A percentile compares a stretch with the other conserved stretches of the same genome.
These are phyloP conservation scores for Mirounga angustirostris DNA, from an alignment of 2,113 vertebrate species.

Conservation along the genomic window DNA sequence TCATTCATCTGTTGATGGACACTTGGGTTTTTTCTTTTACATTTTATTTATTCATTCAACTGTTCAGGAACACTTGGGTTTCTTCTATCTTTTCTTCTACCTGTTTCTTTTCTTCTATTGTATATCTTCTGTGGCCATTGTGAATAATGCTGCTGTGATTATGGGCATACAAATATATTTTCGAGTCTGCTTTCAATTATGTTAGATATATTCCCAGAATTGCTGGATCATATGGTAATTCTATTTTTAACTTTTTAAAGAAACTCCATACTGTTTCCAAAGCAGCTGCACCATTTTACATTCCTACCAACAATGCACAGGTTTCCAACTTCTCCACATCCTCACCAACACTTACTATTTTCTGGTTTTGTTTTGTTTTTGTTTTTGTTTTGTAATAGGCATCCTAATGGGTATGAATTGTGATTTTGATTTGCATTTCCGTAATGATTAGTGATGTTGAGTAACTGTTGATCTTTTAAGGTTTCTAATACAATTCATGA, in stretches of 20 bases:
- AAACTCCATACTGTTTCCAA: neutral
- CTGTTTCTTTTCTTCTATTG: neutral
- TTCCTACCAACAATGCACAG: neutral
- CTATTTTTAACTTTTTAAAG: neutral
- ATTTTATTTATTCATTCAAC: neutral
- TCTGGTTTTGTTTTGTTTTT: neutral
- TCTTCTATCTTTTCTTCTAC: neutral
- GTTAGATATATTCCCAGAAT: neutral
- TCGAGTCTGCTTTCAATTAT: neutral
- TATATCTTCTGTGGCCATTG: neutral
- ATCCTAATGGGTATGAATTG: neutral
- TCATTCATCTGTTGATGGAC: neutral
- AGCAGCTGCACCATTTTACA: neutral
- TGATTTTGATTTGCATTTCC: neutral
- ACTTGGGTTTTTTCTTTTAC: neutral
- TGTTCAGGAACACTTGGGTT: neutral
- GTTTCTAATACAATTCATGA: neutral
- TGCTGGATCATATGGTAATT: neutral
- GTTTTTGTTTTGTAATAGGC: neutral
- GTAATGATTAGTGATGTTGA: neutral
- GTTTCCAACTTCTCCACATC: neutral
- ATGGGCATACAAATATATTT: neutral
- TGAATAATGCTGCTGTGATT: neutral
- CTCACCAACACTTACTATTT: neutral
- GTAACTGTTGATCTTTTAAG: neutral